These are phyloP conservation scores for Lepidochitona cinerea DNA, from an alignment of 2,888 invertebrate genomes.

Conservation along the genomic window DNA sequence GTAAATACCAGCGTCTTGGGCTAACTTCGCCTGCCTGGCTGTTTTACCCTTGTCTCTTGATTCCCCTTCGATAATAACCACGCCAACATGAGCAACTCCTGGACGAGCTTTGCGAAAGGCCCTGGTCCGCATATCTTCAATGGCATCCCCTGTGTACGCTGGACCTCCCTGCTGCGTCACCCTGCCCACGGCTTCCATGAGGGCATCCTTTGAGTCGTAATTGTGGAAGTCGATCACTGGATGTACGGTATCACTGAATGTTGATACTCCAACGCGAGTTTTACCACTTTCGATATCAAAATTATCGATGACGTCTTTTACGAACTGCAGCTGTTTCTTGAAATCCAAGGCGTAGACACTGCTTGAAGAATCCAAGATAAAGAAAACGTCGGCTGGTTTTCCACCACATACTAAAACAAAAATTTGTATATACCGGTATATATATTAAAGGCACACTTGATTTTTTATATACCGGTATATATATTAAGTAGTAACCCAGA, in stretches of 20 bases:
- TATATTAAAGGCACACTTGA: too few relatives aligned
- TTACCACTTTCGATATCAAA: conserved; percentile 45
- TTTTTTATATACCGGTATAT: too few relatives aligned
- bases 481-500: too few relatives aligned
- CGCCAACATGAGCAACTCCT: conserved; percentile 45
- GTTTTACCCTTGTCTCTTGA: conserved; percentile 46
- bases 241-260: conserved; percentile 49
- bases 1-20: conserved; percentile 40
- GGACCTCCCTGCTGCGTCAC: conserved; percentile 31
- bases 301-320: conserved; percentile 47
- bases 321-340: conserved; percentile 49
- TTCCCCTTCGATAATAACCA: conserved; percentile 64
- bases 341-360: conserved; percentile 60
- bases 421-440: too few relatives aligned
- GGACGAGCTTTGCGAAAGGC: conserved; percentile 24
- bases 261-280: conserved; percentile 53
- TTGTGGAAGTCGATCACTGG: conserved; percentile 34
- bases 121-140: conserved; percentile 40
- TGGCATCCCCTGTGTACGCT: conserved; percentile 35
- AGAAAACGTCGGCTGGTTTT: conserved; percentile 52
- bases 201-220: conserved; percentile 26
- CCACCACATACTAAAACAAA: conserved; percentile 27
- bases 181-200: conserved; percentile 25
- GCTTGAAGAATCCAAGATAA: conserved; percentile 51
- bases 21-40: conserved; percentile 37